Conservation (phyloP, 1,140 invertebrate genomes). For the Paralvinella palmiformis region DNA sequence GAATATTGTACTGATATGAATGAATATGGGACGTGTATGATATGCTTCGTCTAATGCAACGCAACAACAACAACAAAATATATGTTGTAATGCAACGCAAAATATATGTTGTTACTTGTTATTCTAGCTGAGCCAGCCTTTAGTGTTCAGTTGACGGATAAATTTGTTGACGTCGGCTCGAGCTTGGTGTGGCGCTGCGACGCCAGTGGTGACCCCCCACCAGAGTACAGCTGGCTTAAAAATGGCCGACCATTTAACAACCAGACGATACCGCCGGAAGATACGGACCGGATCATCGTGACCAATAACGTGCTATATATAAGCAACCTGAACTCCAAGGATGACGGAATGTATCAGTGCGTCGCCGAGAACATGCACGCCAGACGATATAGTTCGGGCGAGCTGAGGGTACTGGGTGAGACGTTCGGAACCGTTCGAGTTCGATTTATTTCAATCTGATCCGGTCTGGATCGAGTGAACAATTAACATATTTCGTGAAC, state of each 20-base stretch:
- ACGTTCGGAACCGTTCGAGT: too few relatives aligned
- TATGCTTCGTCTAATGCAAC: too few relatives aligned
- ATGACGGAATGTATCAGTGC: constrained; percentile 96
- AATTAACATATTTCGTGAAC: too few relatives aligned
- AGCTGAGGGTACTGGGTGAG: constrained; percentile 65
- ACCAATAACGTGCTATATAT: constrained; percentile 85
- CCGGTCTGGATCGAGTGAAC: too few relatives aligned
- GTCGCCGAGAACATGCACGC: constrained; percentile 83
- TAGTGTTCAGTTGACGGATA: constrained; percentile 68
- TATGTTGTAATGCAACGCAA: too few relatives aligned
- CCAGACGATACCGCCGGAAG: neutral
- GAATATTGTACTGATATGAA: too few relatives aligned
- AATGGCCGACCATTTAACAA: constrained; percentile 2
- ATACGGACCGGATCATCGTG: constrained; percentile 53
- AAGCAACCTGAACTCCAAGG: constrained; percentile 53
- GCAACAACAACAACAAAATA: too few relatives aligned
- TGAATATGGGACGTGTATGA: too few relatives aligned
- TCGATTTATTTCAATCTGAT: too few relatives aligned
- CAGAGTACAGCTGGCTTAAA: constrained; percentile 31
- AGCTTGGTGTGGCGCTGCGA: constrained; percentile 86
- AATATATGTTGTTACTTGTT: too few relatives aligned
- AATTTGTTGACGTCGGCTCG: constrained; percentile 75
- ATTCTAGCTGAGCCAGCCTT: constrained; percentile 89
- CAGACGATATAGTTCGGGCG: constrained; percentile 77
- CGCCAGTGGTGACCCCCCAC: constrained; percentile 40